Conservation (phyloP, 2,797 vertebrate species). For the Epinephelus coioides region DNA sequence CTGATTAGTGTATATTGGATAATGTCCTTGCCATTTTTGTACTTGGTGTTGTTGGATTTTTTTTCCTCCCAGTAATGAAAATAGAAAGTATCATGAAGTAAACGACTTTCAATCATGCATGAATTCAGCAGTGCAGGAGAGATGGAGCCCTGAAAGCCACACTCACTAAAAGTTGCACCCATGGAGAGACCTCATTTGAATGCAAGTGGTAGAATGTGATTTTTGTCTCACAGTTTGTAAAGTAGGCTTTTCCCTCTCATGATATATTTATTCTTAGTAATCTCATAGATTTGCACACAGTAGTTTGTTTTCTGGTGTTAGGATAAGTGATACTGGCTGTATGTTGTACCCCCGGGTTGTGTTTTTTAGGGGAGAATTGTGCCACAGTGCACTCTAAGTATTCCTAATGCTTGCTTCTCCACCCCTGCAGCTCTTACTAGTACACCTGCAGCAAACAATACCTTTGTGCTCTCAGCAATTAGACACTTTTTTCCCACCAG, state of each 20-base stretch:
- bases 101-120: constrained; percentile 54
- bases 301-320: constrained; percentile 30
- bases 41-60: neutral
- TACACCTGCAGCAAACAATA: constrained; percentile 31
- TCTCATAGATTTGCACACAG: constrained; percentile 27
- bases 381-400: neutral
- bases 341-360: constrained; percentile 13
- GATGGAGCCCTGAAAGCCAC: constrained; percentile 49
- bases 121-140: constrained; percentile 39
- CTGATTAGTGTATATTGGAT: neutral
- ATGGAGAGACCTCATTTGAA: constrained; percentile 59
- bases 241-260: constrained; percentile 25
- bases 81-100: constrained; percentile 51
- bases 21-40: neutral
- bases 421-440: constrained; percentile 10
- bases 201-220: constrained; percentile 47
- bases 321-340: constrained; percentile 19
- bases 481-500: constrained; percentile 15
- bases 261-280: constrained; percentile 35
- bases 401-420: neutral
- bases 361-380: constrained; percentile 16
- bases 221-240: constrained; percentile 52
- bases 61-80: constrained; percentile 34
- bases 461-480: constrained; percentile 43
- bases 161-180: constrained; percentile 45